phyloP scores from a whole-genome alignment of 2,888 invertebrate species.

The Heliconius cydno region DNA sequence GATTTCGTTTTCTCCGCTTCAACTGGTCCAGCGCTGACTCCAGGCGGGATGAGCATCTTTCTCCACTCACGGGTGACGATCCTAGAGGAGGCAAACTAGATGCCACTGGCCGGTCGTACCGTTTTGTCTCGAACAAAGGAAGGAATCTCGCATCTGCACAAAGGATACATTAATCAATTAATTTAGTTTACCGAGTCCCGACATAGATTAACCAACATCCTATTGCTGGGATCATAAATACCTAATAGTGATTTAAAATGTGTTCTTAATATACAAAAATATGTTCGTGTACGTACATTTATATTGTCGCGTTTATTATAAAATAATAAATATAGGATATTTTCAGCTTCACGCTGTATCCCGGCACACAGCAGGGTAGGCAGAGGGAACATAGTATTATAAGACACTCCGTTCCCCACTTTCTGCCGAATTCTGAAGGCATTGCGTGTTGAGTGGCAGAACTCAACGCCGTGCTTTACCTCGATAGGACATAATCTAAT shows the following conservation, averaged over 20 bases:
- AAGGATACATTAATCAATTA: constrained; percentile 14
- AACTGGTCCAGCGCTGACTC: constrained; percentile 87
- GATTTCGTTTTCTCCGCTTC: constrained; percentile 82
- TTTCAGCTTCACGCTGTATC: no score
- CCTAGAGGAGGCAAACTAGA: constrained; percentile 70
- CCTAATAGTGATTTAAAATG: neutral
- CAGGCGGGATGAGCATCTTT: constrained; percentile 85
- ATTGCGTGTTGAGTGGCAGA: no score
- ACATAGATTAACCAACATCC: constrained; percentile 12
- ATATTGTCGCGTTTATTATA: neutral
- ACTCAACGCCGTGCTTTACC: no score
- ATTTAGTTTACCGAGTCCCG: neutral
- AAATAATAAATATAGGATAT: no score
- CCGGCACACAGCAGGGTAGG: no score
- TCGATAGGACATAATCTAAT: no score
- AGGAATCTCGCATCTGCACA: constrained; percentile 76
- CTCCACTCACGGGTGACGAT: constrained; percentile 71
- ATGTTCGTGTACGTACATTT: neutral
- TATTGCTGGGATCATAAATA: neutral
- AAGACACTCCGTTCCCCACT: no score
- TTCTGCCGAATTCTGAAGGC: no score
- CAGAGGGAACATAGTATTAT: no score
- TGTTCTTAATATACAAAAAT: neutral
- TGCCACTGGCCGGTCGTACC: constrained; percentile 68
- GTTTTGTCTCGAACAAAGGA: constrained; percentile 73